A percentile compares a stretch with the other conserved stretches of the same genome.
These are phyloP conservation scores for Lingula anatina DNA, from an alignment of 2,888 invertebrate species.

Conservation along the genomic window DNA sequence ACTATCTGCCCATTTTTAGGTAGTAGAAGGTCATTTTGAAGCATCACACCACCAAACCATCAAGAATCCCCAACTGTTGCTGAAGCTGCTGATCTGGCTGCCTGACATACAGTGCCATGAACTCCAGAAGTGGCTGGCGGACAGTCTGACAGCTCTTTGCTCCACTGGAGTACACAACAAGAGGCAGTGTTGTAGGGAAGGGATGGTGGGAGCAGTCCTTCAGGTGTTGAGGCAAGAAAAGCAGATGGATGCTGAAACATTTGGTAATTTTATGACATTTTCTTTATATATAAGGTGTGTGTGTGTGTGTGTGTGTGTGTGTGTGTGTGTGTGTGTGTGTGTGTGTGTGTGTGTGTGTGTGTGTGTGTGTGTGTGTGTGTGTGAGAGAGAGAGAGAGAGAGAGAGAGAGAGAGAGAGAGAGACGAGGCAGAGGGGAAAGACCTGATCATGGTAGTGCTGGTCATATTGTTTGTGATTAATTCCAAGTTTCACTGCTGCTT, in stretches of 20 bases:
- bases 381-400: no score
- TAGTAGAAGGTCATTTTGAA: slow-evolving; percentile 27
- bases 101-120: slow-evolving; percentile 52
- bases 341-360: no score
- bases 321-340: no score
- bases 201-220: slow-evolving; percentile 56
- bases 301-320: neutral
- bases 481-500: no score
- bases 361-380: no score
- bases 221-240: slow-evolving; percentile 52
- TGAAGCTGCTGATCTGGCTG: slow-evolving; percentile 57
- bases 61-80: slow-evolving; percentile 55
- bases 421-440: no score
- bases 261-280: slow-evolving; percentile 35
- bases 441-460: no score
- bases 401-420: no score
- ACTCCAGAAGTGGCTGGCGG: slow-evolving; percentile 54
- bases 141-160: slow-evolving; percentile 40
- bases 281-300: neutral
- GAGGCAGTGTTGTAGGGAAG: slow-evolving; percentile 57
- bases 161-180: slow-evolving; percentile 53
- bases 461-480: no score
- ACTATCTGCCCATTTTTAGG: slow-evolving; percentile 14
- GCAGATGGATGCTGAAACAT: slow-evolving; percentile 52
- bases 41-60: slow-evolving; percentile 26